These are phyloP conservation scores for Heliconius hermathena DNA, from an alignment of 1,140 invertebrate genomes.

Conservation along the genomic window DNA sequence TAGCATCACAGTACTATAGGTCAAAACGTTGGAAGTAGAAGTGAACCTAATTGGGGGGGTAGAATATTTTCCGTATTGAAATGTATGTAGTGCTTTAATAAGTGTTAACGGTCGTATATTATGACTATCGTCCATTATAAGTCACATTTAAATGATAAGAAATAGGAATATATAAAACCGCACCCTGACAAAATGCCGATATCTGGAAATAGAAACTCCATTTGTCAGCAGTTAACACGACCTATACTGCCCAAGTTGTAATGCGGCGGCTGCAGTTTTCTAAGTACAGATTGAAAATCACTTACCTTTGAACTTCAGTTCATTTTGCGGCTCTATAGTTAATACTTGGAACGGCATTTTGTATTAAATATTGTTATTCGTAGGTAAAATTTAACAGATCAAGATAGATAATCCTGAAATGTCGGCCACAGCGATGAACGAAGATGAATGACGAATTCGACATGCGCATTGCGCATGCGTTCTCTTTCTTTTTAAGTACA, in stretches of 20 bases:
- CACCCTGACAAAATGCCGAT: slow-evolving; percentile 77
- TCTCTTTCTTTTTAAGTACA: slow-evolving; percentile 54
- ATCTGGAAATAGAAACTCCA: slow-evolving; percentile 81
- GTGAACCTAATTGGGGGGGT: slow-evolving; percentile 28
- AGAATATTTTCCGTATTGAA: slow-evolving; percentile 24
- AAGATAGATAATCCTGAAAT: slow-evolving; percentile 60
- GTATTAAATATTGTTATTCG: slow-evolving; percentile 61
- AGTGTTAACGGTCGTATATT: neutral
- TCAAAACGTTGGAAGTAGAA: neutral
- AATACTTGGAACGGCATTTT: slow-evolving; percentile 85
- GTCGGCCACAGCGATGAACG: slow-evolving; percentile 69
- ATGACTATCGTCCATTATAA: neutral
- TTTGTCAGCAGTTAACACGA: slow-evolving; percentile 78
- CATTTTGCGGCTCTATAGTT: slow-evolving; percentile 87
- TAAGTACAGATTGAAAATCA: slow-evolving; percentile 52
- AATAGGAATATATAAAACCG: slow-evolving; percentile 56
- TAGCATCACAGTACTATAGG: neutral
- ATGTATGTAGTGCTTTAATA: slow-evolving; percentile 4
- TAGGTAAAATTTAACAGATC: slow-evolving; percentile 67
- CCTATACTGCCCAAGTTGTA: slow-evolving; percentile 71
- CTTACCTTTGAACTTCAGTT: slow-evolving; percentile 89
- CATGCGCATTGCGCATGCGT: slow-evolving; percentile 68
- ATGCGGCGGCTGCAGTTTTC: slow-evolving; percentile 58
- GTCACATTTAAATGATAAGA: neutral
- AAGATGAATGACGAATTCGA: slow-evolving; percentile 70